These are phyloP conservation scores for Orestias chungarensis DNA, from an alignment of 2,797 vertebrate species.

Conservation along the genomic window DNA sequence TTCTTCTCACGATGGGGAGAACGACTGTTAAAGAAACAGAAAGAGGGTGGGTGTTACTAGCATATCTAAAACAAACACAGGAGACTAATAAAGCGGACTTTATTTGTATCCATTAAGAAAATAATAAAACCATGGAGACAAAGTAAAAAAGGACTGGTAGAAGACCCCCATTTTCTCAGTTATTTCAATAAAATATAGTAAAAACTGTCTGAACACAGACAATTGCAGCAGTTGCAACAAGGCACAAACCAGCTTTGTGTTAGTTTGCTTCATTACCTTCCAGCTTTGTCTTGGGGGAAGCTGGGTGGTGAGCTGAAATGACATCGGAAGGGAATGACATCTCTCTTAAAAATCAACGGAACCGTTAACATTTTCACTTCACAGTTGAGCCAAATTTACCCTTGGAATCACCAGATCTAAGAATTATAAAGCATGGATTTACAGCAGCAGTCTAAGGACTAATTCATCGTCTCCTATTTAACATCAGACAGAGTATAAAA, in stretches of 20 bases:
- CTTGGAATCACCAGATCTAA: not conserved
- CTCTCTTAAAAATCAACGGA: conserved; percentile 54
- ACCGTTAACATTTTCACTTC: conserved; percentile 35
- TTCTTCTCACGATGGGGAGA: conserved; percentile 93
- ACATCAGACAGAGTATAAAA: not conserved
- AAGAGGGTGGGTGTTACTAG: not conserved
- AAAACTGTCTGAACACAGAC: not conserved
- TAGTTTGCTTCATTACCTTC: conserved; percentile 78
- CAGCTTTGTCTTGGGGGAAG: conserved; percentile 77
- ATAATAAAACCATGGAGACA: conserved; percentile 5
- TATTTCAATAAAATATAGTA: conserved; percentile 19
- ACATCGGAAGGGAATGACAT: conserved; percentile 76
- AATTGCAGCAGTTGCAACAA: conserved; percentile 55
- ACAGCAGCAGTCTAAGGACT: not conserved
- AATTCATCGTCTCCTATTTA: not conserved
- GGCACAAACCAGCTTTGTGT: conserved; percentile 67
- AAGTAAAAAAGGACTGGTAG: conserved; percentile 17
- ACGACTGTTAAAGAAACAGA: conserved; percentile 71
- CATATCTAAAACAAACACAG: not conserved
- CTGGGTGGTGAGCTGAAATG: conserved; percentile 79
- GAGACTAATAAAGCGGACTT: conserved; percentile 12
- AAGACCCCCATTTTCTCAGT: conserved; percentile 30
- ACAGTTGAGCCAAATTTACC: conserved; percentile 11
- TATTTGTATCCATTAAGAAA: conserved; percentile 18
- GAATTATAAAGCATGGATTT: not conserved